Percentiles rank a stretch among this genome's conserved stretches.
Conservation (phyloP, 2,888 invertebrate genomes). For the Acanthosoma haemorrhoidale region DNA sequence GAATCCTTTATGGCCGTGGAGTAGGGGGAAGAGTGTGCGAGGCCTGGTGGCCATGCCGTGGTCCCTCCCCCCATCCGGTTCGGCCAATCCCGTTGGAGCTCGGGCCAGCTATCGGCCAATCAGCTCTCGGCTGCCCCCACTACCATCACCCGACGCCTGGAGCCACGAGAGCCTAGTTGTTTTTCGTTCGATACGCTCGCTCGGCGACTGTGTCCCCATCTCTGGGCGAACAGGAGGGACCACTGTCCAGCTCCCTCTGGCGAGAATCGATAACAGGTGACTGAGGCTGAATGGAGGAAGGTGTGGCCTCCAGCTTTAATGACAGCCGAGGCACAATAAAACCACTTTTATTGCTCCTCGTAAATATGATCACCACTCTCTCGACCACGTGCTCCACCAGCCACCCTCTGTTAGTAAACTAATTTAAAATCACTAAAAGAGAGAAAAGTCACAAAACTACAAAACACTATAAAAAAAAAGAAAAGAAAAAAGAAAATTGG, state of each 20-base stretch:
- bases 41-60: conserved; percentile 27
- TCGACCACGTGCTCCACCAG: conserved; percentile 25
- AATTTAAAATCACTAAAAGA: conserved; percentile 12
- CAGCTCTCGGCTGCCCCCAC: conserved; percentile 24
- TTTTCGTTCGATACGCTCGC: conserved; percentile 30
- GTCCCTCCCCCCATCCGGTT: conserved; percentile 20
- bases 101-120: conserved; percentile 41
- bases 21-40: conserved; percentile 23
- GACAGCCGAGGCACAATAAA: conserved; percentile 26
- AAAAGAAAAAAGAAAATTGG: conserved; percentile 1
- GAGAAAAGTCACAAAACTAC: conserved; percentile 8
- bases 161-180: conserved; percentile 19
- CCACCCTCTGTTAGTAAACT: conserved; percentile 25
- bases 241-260: background rate
- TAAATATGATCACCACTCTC: conserved; percentile 35
- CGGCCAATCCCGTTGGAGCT: conserved; percentile 43
- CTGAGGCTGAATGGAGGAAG: conserved; percentile 26
- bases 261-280: conserved; percentile 25
- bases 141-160: conserved; percentile 30
- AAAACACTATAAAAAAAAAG: conserved; percentile 6
- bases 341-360: conserved; percentile 35
- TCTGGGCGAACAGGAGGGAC: conserved; percentile 13
- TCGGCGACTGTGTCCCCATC: conserved; percentile 24
- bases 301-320: conserved; percentile 16
- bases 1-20: conserved; percentile 38